Percentiles rank a stretch among this genome's conserved stretches.
These are phyloP conservation scores for Heliangelus exortis DNA, from an alignment of 2,797 vertebrate genomes.

Conservation along the genomic window DNA sequence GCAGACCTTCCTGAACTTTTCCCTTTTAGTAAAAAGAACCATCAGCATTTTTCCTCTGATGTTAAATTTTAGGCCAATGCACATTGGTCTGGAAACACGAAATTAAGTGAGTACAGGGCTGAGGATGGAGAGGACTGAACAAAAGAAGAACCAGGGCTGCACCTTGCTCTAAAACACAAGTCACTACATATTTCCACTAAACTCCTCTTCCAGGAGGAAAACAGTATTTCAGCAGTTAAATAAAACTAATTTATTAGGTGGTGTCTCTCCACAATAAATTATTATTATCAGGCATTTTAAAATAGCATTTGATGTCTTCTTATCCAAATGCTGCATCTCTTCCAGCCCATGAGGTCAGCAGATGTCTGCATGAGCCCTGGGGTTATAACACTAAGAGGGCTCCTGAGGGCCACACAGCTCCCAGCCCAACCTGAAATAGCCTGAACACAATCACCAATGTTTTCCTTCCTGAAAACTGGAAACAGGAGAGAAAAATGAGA, in stretches of 20 bases:
- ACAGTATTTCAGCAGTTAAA: neutral
- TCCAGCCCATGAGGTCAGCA: neutral
- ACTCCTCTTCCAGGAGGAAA: neutral
- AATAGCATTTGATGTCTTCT: neutral
- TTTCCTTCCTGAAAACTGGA: neutral
- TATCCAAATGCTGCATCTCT: neutral
- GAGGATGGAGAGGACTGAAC: neutral
- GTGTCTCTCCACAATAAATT: neutral
- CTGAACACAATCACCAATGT: neutral
- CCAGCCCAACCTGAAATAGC: neutral
- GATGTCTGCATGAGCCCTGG: neutral
- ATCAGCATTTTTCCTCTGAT: neutral
- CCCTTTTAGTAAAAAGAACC: neutral
- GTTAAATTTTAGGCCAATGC: neutral
- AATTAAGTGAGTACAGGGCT: neutral
- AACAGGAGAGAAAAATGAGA: neutral
- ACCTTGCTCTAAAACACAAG: neutral
- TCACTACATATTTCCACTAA: neutral
- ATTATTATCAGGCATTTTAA: neutral
- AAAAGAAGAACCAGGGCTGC: neutral
- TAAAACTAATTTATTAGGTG: neutral
- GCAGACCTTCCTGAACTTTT: neutral
- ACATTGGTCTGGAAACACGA: neutral
- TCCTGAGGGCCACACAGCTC: neutral
- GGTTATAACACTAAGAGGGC: neutral